Base-by-base conservation (phyloP, 2,888 invertebrate species). In the Philereme transversata region DNA sequence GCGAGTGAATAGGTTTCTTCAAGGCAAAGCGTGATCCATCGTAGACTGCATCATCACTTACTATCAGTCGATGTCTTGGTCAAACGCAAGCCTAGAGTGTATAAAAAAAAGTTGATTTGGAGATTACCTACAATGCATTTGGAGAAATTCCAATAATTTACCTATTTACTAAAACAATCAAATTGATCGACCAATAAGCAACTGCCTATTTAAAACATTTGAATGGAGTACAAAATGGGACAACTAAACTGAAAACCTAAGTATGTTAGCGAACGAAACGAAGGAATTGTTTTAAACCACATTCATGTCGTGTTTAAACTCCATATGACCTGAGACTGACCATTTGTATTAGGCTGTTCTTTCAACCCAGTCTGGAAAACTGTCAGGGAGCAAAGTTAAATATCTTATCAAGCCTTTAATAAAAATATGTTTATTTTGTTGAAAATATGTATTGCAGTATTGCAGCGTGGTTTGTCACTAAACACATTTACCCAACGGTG, bases 291-390 rank as follows among this genome's bases (percentile, higher is more conserved):
- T 56, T 49, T 43, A 51, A 57, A 35, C 38, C 38, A 49, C 47
- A 46, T 44, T 51, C 46, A 52, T 64, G 49, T n/a, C 64, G 61
- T 58, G 64, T 47, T 49, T 34, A 52, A n/a, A 43, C 55, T 57
- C 58, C 47, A 64, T 61, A 52, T 40, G 58, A 53, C 43, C 41
- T 56, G 36, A 36, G 50, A 41, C n/a, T n/a, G n/a, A n/a, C n/a
- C n/a, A n/a, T n/a, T n/a, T 55, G 52, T 57, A 40, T 40, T 55
- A 55, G 55, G 47, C 48, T 55, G 57, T 45, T 57, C 49, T 47
- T 54, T 54, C 40, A 40, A 48, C 55, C 55, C 47, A 48, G 55
- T 34, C 47, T 48, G 38, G 50, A 7, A 50, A 33, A 38, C 36
- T 50, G 22, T 43, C 44, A 5, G 22, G 33, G 40, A 33, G 22